These are phyloP conservation scores for Sinocyclocheilus rhinocerous DNA, from an alignment of 2,113 vertebrate genomes.

Conservation along the genomic window DNA sequence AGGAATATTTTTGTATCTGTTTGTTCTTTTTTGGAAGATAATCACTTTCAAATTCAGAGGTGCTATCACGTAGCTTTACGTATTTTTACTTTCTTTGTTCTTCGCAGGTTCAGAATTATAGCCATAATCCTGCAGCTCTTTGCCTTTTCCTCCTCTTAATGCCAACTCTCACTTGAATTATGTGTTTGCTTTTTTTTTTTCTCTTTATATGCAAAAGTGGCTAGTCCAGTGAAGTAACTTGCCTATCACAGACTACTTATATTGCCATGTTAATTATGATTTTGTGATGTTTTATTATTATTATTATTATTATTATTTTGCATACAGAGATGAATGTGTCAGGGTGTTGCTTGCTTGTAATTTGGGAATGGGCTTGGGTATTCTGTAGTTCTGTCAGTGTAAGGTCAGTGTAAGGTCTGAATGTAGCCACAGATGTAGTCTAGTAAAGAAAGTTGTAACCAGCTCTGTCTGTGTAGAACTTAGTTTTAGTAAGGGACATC, in stretches of 20 bases:
- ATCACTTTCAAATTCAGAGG: not conserved
- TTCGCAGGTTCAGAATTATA: not conserved
- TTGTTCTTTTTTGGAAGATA: not conserved
- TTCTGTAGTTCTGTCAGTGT: conserved; percentile 58
- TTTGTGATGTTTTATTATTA: conserved; percentile 45
- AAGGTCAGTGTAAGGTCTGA: conserved; percentile 65
- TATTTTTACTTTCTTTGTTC: not conserved
- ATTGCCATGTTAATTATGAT: conserved; percentile 40
- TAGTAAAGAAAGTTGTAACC: conserved; percentile 64
- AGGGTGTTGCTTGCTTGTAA: conserved; percentile 48
- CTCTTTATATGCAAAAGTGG: conserved; percentile 53
- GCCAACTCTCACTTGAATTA: conserved; percentile 80
- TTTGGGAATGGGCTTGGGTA: conserved; percentile 62
- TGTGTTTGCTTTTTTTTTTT: conserved; percentile 66
- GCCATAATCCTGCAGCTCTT: conserved; percentile 24
- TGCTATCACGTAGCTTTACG: not conserved
- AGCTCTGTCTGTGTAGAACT: conserved; percentile 80
- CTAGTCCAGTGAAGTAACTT: conserved; percentile 42
- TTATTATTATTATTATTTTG: not conserved
- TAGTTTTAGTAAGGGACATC: conserved; percentile 96
- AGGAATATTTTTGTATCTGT: not conserved
- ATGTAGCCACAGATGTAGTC: conserved; percentile 80
- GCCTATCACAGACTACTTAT: conserved; percentile 1
- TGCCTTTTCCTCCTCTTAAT: conserved; percentile 50
- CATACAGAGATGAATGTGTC: conserved; percentile 31